Conservation (phyloP, 2,888 invertebrate species). For the Hemithea aestivaria region DNA sequence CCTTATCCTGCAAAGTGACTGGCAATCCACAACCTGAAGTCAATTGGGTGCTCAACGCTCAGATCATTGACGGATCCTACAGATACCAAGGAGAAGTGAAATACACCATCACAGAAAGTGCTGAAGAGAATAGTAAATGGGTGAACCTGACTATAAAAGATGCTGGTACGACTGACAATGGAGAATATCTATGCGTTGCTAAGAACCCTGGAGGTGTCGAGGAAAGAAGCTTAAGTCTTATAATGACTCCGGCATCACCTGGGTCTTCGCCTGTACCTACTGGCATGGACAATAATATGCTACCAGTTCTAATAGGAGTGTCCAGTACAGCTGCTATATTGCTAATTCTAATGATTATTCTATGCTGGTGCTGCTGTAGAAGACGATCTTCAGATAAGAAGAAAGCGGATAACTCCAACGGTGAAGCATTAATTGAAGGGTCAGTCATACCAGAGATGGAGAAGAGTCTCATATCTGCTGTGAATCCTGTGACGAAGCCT, state of each 20-base stretch:
- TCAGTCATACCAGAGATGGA: slow-evolving; percentile 90
- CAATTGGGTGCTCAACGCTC: slow-evolving; percentile 85
- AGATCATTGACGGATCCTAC: slow-evolving; percentile 77
- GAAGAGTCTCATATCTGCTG: slow-evolving; percentile 89
- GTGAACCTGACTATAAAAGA: slow-evolving; percentile 84
- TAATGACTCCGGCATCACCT: slow-evolving; percentile 63
- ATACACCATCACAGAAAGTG: slow-evolving; percentile 59
- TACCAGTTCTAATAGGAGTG: slow-evolving; percentile 76
- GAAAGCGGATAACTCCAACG: slow-evolving; percentile 79
- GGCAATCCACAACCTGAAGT: slow-evolving; percentile 89
- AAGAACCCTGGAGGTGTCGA: slow-evolving; percentile 89
- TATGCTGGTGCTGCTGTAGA: slow-evolving; percentile 80
- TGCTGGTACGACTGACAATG: slow-evolving; percentile 81
- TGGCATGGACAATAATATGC: slow-evolving; percentile 77
- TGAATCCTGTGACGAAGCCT: slow-evolving; percentile 91
- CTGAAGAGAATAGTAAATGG: slow-evolving; percentile 73
- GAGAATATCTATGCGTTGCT: slow-evolving; percentile 88
- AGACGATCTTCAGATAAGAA: slow-evolving; percentile 77
- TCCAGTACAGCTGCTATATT: slow-evolving; percentile 69
- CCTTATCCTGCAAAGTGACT: slow-evolving; percentile 85
- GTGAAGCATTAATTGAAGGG: slow-evolving; percentile 85
- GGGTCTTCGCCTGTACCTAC: slow-evolving; percentile 62
- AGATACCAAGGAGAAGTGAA: slow-evolving; percentile 71
- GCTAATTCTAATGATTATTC: slow-evolving; percentile 66
- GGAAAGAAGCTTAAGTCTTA: slow-evolving; percentile 85